Conservation (phyloP, 2,888 invertebrate species). For the Pandemis cinnamomeana region DNA sequence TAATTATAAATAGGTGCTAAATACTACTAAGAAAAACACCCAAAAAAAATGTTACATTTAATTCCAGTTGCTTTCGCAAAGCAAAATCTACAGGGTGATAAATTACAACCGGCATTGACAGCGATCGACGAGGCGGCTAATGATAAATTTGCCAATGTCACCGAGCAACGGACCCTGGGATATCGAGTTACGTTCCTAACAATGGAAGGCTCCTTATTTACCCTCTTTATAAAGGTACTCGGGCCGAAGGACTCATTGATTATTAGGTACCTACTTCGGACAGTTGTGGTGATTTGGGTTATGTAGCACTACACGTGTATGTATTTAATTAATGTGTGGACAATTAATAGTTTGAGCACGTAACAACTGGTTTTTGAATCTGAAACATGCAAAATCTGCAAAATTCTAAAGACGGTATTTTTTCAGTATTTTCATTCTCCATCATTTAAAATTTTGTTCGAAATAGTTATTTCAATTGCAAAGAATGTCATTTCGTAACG, state of each 20-base stretch:
- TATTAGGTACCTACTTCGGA: background rate
- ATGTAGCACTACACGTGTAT: background rate
- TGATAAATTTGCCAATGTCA: conserved; percentile 40
- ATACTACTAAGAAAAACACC: background rate
- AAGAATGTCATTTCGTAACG: too few relatives aligned
- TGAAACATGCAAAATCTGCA: too few relatives aligned
- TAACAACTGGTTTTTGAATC: too few relatives aligned
- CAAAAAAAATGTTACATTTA: background rate
- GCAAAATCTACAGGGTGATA: conserved; percentile 3
- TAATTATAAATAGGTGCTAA: background rate
- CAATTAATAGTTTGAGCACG: background rate
- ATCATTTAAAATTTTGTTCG: too few relatives aligned
- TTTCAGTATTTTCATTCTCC: too few relatives aligned
- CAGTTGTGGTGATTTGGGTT: background rate
- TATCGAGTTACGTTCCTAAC: conserved; percentile 17
- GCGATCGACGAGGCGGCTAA: conserved; percentile 11
- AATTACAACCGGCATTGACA: conserved; percentile 22
- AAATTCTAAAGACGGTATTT: too few relatives aligned
- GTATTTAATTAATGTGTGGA: background rate
- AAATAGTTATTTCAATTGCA: too few relatives aligned
- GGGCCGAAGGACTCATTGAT: conserved; percentile 1
- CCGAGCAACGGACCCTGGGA: conserved; percentile 27
- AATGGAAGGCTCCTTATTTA: conserved; percentile 26
- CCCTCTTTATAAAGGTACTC: conserved; percentile 16
- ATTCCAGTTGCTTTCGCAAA: background rate